A percentile compares a stretch with the other conserved stretches of the same genome.
phyloP scores from a whole-genome alignment of 2,113 vertebrate genomes.

The Scomber colias region DNA sequence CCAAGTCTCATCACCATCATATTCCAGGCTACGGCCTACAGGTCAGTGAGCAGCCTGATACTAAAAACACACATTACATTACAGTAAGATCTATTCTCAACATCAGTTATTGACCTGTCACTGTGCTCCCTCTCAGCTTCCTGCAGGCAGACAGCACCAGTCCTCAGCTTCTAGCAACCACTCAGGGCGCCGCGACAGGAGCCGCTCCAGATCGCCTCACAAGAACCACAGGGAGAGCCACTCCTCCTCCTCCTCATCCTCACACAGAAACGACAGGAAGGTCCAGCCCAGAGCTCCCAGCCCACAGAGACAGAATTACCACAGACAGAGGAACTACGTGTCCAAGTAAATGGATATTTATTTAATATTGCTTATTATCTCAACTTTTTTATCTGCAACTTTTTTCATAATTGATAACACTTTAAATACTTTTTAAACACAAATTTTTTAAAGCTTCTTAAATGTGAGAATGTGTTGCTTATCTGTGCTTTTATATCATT shows the following conservation, averaged over 20 bases:
- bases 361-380: no score
- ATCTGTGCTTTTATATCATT: no score
- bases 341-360: constrained; percentile 81
- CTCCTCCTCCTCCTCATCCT: constrained; percentile 42
- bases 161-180: constrained; percentile 47
- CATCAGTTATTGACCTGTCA: background rate
- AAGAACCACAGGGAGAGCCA: constrained; percentile 56
- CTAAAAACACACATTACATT: background rate
- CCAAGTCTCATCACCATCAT: constrained; percentile 71
- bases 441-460: no score
- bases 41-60: constrained; percentile 75
- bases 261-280: constrained; percentile 67
- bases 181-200: constrained; percentile 63
- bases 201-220: constrained; percentile 72
- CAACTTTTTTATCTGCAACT: no score
- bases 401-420: no score
- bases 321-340: constrained; percentile 79
- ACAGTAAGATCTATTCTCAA: background rate
- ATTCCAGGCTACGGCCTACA: constrained; percentile 90
- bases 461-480: no score
- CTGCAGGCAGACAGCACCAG: constrained; percentile 58
- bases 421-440: no score
- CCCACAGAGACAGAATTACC: constrained; percentile 80
- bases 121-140: constrained; percentile 60
- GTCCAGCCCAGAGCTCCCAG: constrained; percentile 77